Evolutionary conservation across 2,797 vertebrate genomes (phyloP), one percentile per base, ranked within the genome.

Genomic region (Alosa sapidissima): DNA sequence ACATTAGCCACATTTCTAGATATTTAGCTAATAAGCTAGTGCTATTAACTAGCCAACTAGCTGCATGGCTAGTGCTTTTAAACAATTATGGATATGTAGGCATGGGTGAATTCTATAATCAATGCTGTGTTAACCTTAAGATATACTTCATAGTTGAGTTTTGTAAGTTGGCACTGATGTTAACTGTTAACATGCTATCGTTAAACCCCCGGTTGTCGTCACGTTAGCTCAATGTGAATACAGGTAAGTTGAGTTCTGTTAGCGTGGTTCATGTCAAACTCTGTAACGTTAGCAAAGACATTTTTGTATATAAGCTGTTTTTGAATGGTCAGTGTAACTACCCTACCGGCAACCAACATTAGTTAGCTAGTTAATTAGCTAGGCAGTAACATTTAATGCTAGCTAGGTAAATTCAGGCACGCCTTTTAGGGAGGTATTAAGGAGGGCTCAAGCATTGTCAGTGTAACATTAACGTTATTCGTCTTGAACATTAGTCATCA

Each of bases 11-110:
- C 72, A 45, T 21, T 47, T 19, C 8, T 47, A 45, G 72, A 47
- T 21, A 47, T 78, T 47, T 10, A 19, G 72, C 72, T 78, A 78
- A 78, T 78, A 78, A 19, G 72, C 72, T 78, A 78, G 21, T 47
- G 41, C 36, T 78, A 14, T 45, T 41, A 28, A 78, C 36, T 78
- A 24, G 24, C 24, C 9, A 24, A 65, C 60, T 65, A 45, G 36
- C 72, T 78, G 47, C 72, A 16, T 21, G 16, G 72, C 19, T 78
- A 78, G 72, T 41, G 47, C 16, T 45, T 47, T 4, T 47, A 45
- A 47, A 16, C 16, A 45, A 47, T 78, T 41, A 78, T 5, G 19
- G 72, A 8, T 19, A 78, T 78, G 16, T 21, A 47, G 41, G 1
- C 2, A 16, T 62, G 14, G 21, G 11, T 33, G 41, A 36, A 47